Conservation (phyloP, 2,888 invertebrate species). For the Aproaerema taeniolella region DNA sequence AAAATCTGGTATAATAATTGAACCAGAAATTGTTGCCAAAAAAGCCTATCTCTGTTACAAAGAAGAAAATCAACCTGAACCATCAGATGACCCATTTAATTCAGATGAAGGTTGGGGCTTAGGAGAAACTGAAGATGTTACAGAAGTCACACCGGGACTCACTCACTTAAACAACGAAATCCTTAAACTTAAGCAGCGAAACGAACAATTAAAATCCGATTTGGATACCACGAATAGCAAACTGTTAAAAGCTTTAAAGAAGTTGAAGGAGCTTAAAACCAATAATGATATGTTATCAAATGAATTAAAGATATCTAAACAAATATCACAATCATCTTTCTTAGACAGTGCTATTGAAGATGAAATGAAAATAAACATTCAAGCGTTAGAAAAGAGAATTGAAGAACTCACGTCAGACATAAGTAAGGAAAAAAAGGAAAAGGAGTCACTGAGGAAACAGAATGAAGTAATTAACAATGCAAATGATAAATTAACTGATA, state of each 20-base stretch:
- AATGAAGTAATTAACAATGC: conserved; percentile 85
- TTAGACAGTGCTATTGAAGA: conserved; percentile 88
- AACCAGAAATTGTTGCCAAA: conserved; percentile 66
- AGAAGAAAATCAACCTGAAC: conserved; percentile 27
- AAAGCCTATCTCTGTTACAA: conserved; percentile 74
- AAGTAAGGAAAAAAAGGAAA: conserved; percentile 81
- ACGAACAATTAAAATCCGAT: conserved; percentile 77
- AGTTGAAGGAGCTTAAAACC: conserved; percentile 88
- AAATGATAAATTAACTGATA: conserved; percentile 86
- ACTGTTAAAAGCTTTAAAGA: conserved; percentile 87
- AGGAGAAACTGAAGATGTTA: conserved; percentile 46
- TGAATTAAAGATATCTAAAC: conserved; percentile 72
- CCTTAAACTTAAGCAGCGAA: conserved; percentile 75
- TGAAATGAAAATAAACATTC: conserved; percentile 84
- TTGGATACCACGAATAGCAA: conserved; percentile 82
- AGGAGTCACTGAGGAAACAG: conserved; percentile 81
- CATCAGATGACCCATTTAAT: conserved; percentile 55
- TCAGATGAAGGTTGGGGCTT: conserved; percentile 68
- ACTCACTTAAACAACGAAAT: conserved; percentile 78
- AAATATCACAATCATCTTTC: conserved; percentile 76
- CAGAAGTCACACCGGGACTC: conserved; percentile 54
- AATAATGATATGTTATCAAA: conserved; percentile 79
- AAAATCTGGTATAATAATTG: conserved; percentile 30
- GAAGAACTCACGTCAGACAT: conserved; percentile 77
- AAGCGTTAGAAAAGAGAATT: conserved; percentile 80